These are phyloP conservation scores for Graphium colonna DNA, from an alignment of 2,888 invertebrate species.

Conservation along the genomic window DNA sequence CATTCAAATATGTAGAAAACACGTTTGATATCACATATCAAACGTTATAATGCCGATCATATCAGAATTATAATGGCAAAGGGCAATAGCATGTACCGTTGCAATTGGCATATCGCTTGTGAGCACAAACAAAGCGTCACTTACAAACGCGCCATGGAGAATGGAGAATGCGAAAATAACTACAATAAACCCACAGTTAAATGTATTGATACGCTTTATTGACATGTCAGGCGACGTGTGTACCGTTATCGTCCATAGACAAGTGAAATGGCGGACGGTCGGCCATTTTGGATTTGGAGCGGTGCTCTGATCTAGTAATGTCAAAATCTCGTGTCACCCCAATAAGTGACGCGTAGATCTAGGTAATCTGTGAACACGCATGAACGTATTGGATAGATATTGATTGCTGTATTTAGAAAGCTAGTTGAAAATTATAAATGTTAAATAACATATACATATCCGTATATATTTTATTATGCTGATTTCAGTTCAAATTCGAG, in stretches of 20 bases:
- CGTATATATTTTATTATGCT: too few relatives aligned
- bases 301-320: slow-evolving; percentile 8
- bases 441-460: too few relatives aligned
- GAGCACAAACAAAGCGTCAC: slow-evolving; percentile 18
- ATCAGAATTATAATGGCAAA: slow-evolving; percentile 12
- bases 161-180: slow-evolving; percentile 10
- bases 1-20: not conserved
- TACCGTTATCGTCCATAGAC: slow-evolving; percentile 59
- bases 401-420: not conserved
- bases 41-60: slow-evolving; percentile 13
- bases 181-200: slow-evolving; percentile 36
- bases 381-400: not conserved
- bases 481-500: too few relatives aligned
- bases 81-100: slow-evolving; percentile 2
- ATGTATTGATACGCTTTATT: slow-evolving; percentile 33
- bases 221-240: slow-evolving; percentile 54
- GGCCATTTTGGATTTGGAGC: not conserved
- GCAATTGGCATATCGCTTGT: slow-evolving; percentile 14
- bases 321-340: not conserved
- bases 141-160: slow-evolving; percentile 9
- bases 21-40: not conserved
- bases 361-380: not conserved
- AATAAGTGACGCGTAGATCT: not conserved
- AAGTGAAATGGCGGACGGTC: slow-evolving; percentile 46
- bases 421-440: too few relatives aligned